These are phyloP conservation scores for Epinephelus fuscoguttatus DNA, from an alignment of 2,113 vertebrate species.

Conservation along the genomic window DNA sequence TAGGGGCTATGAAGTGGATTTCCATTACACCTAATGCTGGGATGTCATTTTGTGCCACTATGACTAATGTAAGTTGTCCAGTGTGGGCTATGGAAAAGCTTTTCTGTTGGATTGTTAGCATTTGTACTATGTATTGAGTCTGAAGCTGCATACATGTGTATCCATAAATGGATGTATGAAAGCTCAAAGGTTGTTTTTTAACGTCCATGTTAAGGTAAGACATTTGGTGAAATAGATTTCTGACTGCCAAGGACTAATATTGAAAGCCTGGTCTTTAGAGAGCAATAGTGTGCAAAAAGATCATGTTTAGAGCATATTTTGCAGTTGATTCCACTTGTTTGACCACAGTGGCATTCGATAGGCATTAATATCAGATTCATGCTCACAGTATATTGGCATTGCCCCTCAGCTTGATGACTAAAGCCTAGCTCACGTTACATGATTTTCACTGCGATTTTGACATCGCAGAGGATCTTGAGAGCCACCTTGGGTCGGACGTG, in stretches of 20 bases:
- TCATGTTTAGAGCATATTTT: background rate
- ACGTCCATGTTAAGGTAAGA: background rate
- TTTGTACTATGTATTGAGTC: background rate
- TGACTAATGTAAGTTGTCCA: background rate
- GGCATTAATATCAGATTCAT: conserved; percentile 40
- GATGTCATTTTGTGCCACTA: background rate
- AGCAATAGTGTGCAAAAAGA: background rate
- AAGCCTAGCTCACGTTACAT: too few relatives aligned
- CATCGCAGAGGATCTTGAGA: too few relatives aligned
- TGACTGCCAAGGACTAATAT: background rate
- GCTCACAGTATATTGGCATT: conserved; percentile 42
- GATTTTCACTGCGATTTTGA: too few relatives aligned
- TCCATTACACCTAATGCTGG: background rate
- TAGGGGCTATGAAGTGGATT: background rate
- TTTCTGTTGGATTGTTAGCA: background rate
- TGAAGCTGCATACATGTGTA: background rate
- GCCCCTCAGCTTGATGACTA: conserved; percentile 42
- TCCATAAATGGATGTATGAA: background rate
- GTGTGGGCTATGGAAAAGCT: background rate
- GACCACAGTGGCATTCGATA: conserved; percentile 47
- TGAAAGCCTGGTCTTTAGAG: background rate
- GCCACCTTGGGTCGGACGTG: too few relatives aligned
- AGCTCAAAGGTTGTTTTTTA: background rate
- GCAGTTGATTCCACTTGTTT: conserved; percentile 15
- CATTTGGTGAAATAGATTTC: background rate